These are phyloP conservation scores for Zoanthus solanderi DNA, from an alignment of 92 coral and sea anemone genomes.

Conservation along the genomic window DNA sequence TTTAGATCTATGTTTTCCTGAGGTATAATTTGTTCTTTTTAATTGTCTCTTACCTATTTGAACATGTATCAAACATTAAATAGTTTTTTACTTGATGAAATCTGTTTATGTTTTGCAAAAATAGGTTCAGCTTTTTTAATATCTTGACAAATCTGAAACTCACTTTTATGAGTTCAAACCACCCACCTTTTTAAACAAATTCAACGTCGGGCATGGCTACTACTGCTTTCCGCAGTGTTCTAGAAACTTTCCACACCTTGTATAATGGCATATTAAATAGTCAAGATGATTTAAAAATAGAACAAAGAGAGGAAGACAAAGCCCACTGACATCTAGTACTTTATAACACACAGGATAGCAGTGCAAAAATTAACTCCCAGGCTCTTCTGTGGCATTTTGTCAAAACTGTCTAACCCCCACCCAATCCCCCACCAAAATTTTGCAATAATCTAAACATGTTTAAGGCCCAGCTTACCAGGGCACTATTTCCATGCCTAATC, in stretches of 20 bases:
- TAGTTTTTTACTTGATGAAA: slow-evolving; percentile 15
- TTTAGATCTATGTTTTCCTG: not conserved
- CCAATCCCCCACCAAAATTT: not conserved
- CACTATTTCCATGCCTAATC: no score
- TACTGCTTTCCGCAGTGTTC: slow-evolving; percentile 16
- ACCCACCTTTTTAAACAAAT: slow-evolving; percentile 24
- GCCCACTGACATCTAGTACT: not conserved
- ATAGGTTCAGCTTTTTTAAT: slow-evolving; percentile 18
- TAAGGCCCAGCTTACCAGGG: no score
- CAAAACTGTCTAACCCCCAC: no score
- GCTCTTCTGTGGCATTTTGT: no score
- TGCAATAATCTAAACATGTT: no score
- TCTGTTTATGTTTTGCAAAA: slow-evolving; percentile 24
- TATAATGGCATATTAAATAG: slow-evolving; percentile 3
- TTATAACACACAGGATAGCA: not conserved
- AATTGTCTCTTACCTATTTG: not conserved
- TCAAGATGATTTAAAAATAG: not conserved
- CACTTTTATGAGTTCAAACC: slow-evolving; percentile 10
- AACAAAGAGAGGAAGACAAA: not conserved
- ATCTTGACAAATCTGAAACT: slow-evolving; percentile 14
- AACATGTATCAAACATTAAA: not conserved
- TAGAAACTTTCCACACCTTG: not conserved
- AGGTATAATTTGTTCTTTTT: not conserved
- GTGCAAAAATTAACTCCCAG: not conserved
- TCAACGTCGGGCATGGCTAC: not conserved